Evolutionary conservation across 2,113 vertebrate species (phyloP), one percentile per base, ranked within the genome.

Genomic region (Syrrhaptes paradoxus): DNA sequence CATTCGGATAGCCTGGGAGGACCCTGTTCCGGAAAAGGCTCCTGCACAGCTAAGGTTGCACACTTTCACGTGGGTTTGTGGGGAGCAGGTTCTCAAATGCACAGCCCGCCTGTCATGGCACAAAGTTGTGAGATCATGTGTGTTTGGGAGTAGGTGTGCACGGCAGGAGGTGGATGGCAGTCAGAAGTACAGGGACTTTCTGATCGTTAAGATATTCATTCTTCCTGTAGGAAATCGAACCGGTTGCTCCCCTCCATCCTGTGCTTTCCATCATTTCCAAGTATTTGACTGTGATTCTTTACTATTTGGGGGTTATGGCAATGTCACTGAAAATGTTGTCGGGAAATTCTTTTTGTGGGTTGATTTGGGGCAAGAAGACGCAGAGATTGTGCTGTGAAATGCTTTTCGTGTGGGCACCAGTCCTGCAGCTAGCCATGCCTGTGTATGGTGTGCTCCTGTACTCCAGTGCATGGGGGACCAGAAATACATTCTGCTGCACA

Each of bases 31-130:
- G 63, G 32, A 72, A n/a, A 46, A 34, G 0, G 0, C 25, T 58
- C 0, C 0, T 31, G 28, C 41, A 28, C 12, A 28, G 41, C 70
- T 61, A 31, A 45, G 21, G 4, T 26, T 32, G 34, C 29, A 20
- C 21, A 0, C 14, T 52, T 62, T 11, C 36, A 18, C 3, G 3
- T 16, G n/a, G 12, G 13, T 41, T 84, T 0, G 0, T 29, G 46
- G 25, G 29, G 29, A 65, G 20, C 2, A 54, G 28, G 11, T 54
- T 59, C 45, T 22, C 49, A 63, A 43, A 36, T 13, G 28, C 16
- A 20, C 46, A 49, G 63, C 49, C 46, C 77, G 65, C 46, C 26
- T 55, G 46, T n/a, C 8, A 11, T 81, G 49, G 17, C 38, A 26
- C 19, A 67, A 59, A 29, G 19, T 57, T 32, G 51, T 4, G 2